Conservation (phyloP, 2,797 vertebrate genomes). For the Sparus aurata region DNA sequence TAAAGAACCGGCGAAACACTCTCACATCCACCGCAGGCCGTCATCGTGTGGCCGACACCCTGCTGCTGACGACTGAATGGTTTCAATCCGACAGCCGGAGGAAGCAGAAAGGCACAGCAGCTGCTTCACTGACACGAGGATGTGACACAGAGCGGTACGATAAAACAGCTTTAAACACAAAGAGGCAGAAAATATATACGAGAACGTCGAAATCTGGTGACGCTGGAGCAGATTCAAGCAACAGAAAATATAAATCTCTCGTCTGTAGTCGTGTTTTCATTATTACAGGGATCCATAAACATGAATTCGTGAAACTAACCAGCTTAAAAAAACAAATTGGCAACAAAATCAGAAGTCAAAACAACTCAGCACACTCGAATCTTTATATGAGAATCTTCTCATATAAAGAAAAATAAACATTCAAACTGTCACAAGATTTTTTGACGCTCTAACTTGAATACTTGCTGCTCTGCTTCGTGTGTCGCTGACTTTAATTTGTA, state of each 20-base stretch:
- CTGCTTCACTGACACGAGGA: slow-evolving; percentile 44
- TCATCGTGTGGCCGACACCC: background rate
- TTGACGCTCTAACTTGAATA: background rate
- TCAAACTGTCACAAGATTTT: background rate
- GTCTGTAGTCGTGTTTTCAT: background rate
- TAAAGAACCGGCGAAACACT: slow-evolving; percentile 17
- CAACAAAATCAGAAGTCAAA: slow-evolving; percentile 19
- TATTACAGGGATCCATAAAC: background rate
- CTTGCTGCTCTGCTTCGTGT: background rate
- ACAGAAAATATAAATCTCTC: background rate
- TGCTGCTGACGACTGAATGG: slow-evolving; percentile 22
- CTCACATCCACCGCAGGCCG: slow-evolving; percentile 32
- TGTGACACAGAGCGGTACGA: background rate
- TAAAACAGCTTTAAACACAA: background rate
- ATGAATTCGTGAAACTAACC: background rate
- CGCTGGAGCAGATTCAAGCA: background rate
- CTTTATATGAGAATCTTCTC: too few species aligned
- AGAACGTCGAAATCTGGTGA: background rate
- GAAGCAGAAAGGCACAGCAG: slow-evolving; percentile 77
- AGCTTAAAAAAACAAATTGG: background rate
- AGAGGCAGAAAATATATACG: background rate
- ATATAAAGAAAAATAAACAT: background rate
- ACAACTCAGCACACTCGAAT: background rate
- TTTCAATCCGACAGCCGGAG: slow-evolving; percentile 7
- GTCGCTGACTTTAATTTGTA: background rate